Percentiles rank a stretch among this genome's conserved stretches.
Conservation (phyloP, 2,888 invertebrate species). For the Eupithecia subfuscata region DNA sequence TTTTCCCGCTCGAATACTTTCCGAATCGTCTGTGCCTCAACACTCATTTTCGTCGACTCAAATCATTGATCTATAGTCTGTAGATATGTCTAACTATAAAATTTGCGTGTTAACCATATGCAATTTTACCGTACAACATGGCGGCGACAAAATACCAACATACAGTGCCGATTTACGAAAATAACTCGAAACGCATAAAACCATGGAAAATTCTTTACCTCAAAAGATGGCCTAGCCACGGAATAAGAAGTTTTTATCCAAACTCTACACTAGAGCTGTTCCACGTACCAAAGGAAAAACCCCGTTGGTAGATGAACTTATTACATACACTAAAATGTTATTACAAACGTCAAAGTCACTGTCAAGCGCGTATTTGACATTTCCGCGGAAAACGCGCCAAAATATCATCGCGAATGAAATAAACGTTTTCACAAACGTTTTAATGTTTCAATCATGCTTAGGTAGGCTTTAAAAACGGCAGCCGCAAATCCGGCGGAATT, state of each 20-base stretch:
- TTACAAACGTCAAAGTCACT: constrained; percentile 29
- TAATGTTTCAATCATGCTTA: constrained; percentile 72
- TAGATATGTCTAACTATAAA: background rate
- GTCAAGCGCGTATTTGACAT: constrained; percentile 25
- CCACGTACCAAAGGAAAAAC: too few species aligned
- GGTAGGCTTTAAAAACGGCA: constrained; percentile 52
- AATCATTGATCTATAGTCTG: background rate
- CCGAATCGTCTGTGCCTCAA: background rate
- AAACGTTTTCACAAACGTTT: constrained; percentile 65
- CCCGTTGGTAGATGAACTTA: too few species aligned
- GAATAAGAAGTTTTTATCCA: background rate
- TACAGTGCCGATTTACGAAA: background rate
- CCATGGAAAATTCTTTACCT: background rate
- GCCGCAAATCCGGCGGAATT: constrained; percentile 41
- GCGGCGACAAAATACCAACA: background rate
- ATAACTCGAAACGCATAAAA: background rate
- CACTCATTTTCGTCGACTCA: background rate
- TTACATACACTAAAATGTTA: background rate
- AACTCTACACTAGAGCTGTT: too few species aligned
- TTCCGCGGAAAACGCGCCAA: constrained; percentile 11
- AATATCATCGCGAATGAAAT: constrained; percentile 48
- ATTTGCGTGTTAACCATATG: background rate
- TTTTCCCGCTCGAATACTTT: constrained; percentile 10
- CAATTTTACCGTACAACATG: background rate
- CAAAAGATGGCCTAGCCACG: too few species aligned